A percentile compares a stretch with the other conserved stretches of the same genome.
Conservation (phyloP, 2,113 vertebrate genomes). For the Hydrolagus affinis region DNA sequence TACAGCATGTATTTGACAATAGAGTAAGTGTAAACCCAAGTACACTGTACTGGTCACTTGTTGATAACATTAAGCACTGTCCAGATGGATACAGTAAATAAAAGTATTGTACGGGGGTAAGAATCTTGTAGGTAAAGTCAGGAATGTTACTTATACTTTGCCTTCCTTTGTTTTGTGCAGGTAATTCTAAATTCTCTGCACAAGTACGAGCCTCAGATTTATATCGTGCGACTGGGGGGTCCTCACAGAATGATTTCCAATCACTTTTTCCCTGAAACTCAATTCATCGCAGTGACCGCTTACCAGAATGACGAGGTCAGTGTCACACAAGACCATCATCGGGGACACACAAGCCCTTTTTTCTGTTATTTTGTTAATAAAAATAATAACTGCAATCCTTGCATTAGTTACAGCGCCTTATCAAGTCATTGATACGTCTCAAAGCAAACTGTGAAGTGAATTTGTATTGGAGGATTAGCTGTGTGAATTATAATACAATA, state of each 20-base stretch:
- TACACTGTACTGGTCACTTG: too few relatives aligned
- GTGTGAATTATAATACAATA: too few relatives aligned
- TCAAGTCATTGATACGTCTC: too few relatives aligned
- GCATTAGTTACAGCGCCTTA: too few relatives aligned
- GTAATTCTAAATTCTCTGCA: constrained; percentile 93
- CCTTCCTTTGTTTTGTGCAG: constrained; percentile 50
- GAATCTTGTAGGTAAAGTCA: neutral
- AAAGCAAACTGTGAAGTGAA: too few relatives aligned
- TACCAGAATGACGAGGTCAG: constrained; percentile 91
- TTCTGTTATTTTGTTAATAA: too few relatives aligned
- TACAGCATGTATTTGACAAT: neutral
- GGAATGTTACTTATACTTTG: neutral
- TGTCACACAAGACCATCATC: neutral
- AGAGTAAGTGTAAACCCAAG: neutral
- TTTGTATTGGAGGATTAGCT: too few relatives aligned
- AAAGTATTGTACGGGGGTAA: neutral
- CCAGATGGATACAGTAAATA: neutral
- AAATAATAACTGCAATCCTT: too few relatives aligned
- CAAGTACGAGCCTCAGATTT: constrained; percentile 89
- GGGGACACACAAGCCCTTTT: too few relatives aligned
- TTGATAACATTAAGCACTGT: neutral
- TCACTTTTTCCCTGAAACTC: constrained; percentile 85
- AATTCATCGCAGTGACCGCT: constrained; percentile 94
- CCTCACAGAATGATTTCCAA: constrained; percentile 83
- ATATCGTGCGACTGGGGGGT: constrained; percentile 84